phyloP scores from a whole-genome alignment of 2,113 vertebrate species.

The Labrus mixtus region DNA sequence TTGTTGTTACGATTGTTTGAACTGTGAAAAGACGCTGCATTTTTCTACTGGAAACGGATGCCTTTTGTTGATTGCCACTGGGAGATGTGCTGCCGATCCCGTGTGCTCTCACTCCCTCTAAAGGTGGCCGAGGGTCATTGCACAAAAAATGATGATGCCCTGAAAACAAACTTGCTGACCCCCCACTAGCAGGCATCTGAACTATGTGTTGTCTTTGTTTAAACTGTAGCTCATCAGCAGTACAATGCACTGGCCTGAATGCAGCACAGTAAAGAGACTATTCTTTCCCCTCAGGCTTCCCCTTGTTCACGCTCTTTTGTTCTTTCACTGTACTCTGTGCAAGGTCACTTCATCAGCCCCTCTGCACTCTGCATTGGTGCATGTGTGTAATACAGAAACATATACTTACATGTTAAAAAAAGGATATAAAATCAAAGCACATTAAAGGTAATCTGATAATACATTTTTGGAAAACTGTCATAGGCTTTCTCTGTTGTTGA shows the following conservation, averaged over 20 bases:
- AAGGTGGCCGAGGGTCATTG: conserved; percentile 44
- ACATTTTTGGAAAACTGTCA: too few relatives aligned
- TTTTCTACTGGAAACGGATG: too few relatives aligned
- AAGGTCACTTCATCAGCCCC: neutral
- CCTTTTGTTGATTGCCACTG: too few relatives aligned
- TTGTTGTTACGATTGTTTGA: too few relatives aligned
- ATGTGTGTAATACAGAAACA: too few relatives aligned
- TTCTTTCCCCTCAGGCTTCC: conserved; percentile 5
- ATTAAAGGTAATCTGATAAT: too few relatives aligned
- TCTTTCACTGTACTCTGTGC: neutral
- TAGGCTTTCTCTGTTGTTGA: too few relatives aligned
- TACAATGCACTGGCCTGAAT: conserved; percentile 39
- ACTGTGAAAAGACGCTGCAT: too few relatives aligned
- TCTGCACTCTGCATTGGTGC: neutral
- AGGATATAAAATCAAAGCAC: too few relatives aligned
- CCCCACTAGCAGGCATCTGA: conserved; percentile 48
- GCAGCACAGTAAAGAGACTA: conserved; percentile 45
- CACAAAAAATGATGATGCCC: conserved; percentile 15
- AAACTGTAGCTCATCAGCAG: conserved; percentile 52
- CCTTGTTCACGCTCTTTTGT: conserved; percentile 1
- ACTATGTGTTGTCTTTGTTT: conserved; percentile 68
- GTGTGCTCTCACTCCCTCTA: conserved; percentile 60
- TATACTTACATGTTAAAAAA: too few relatives aligned
- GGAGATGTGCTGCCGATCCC: conserved; percentile 5
- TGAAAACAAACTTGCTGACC: conserved; percentile 62